Conservation (phyloP, 2,888 invertebrate species). For the Blomia tropicalis region DNA sequence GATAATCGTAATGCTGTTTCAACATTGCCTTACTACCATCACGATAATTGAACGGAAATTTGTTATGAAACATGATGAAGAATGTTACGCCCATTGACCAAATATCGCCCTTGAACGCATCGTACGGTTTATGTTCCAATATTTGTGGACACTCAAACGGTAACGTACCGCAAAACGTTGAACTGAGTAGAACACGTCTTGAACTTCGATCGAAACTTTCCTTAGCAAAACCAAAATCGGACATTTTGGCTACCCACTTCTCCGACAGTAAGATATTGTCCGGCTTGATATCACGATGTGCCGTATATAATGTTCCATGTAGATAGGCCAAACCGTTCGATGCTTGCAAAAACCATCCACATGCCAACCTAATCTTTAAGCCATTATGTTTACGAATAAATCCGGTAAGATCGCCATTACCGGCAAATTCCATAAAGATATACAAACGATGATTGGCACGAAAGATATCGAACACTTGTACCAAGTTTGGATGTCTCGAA, state of each 20-base stretch:
- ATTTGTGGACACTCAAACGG: background rate
- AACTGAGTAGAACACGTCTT: background rate
- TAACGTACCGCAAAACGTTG: background rate
- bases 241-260: background rate
- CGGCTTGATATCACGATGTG: background rate
- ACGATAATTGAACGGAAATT: background rate
- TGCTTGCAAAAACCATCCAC: background rate
- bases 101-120: background rate
- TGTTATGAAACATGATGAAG: background rate
- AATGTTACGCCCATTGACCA: background rate
- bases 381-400: background rate
- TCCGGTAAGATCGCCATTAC: background rate
- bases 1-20: background rate
- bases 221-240: conserved; percentile 1
- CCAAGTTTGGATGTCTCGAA: background rate
- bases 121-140: background rate
- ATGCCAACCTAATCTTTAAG: background rate
- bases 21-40: background rate
- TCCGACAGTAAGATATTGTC: background rate
- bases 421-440: conserved; percentile 11
- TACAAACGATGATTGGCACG: background rate
- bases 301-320: background rate
- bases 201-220: background rate
- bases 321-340: background rate
- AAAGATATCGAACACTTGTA: background rate